phyloP scores from a whole-genome alignment of 2,797 vertebrate species.

The Tamandua tetradactyla region DNA sequence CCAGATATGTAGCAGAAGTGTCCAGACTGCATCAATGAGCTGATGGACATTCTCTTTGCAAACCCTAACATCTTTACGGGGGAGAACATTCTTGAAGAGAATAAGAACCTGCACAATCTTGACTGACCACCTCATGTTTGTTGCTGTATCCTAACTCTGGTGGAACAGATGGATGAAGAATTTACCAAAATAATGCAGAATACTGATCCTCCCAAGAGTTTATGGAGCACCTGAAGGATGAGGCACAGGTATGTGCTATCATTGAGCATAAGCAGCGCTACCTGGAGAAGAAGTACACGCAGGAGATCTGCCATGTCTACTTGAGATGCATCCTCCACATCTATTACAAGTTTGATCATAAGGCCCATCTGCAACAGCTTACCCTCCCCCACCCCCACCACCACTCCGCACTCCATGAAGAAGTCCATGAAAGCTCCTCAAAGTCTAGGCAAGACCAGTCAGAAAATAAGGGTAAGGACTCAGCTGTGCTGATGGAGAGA shows the following conservation, averaged over 20 bases:
- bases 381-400: too few relatives aligned
- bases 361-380: conserved; percentile 91
- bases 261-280: conserved; percentile 91
- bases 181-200: conserved; percentile 98
- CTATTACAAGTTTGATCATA: conserved; percentile 97
- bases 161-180: conserved; percentile 96
- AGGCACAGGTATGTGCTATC: conserved; percentile 91
- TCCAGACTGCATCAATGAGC: conserved; percentile 91
- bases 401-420: too few relatives aligned
- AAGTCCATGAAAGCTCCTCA: conserved; percentile 80
- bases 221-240: conserved; percentile 94
- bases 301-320: conserved; percentile 93
- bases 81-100: conserved; percentile 95
- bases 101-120: conserved; percentile 88
- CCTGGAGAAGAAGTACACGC: conserved; percentile 91
- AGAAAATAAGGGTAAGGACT: conserved; percentile 93
- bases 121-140: conserved; percentile 93
- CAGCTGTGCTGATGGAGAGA: conserved; percentile 92
- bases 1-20: conserved; percentile 96
- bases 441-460: conserved; percentile 94
- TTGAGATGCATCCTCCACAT: conserved; percentile 94
- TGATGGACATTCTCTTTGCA: conserved; percentile 92
- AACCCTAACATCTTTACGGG: conserved; percentile 93
- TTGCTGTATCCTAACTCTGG: conserved; percentile 93
- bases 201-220: conserved; percentile 97